These are phyloP conservation scores for Drosophila yakuba DNA, from an alignment of 1,140 invertebrate species.

Conservation along the genomic window DNA sequence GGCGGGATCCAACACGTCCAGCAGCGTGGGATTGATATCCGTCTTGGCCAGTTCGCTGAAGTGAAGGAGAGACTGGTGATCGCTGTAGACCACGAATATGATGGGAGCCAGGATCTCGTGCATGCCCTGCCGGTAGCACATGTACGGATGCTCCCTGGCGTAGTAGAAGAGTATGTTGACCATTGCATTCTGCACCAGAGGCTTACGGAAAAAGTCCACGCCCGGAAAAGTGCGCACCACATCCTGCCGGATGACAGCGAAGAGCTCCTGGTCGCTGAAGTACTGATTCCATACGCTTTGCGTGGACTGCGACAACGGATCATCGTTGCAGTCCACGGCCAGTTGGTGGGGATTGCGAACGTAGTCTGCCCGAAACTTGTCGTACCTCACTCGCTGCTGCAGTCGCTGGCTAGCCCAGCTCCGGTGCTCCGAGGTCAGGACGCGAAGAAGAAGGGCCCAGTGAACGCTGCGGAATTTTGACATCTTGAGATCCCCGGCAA, in stretches of 20 bases:
- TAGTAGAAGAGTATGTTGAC: conserved; percentile 87
- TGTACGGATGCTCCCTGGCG: conserved; percentile 89
- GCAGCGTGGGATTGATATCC: conserved; percentile 85
- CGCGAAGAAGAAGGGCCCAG: conserved; percentile 84
- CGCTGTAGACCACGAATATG: conserved; percentile 90
- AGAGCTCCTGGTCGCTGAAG: conserved; percentile 91
- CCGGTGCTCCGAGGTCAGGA: conserved; percentile 76
- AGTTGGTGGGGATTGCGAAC: conserved; percentile 78
- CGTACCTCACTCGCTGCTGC: conserved; percentile 75
- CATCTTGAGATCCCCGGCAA: conserved; percentile 84
- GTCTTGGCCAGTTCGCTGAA: conserved; percentile 74
- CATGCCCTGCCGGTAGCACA: conserved; percentile 94
- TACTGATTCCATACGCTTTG: conserved; percentile 93
- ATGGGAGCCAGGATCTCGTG: conserved; percentile 92
- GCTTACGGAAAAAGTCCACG: conserved; percentile 90
- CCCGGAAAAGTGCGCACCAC: conserved; percentile 92
- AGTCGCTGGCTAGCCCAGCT: conserved; percentile 76
- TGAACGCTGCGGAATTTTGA: conserved; percentile 85
- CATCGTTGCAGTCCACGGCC: conserved; percentile 52
- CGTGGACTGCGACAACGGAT: conserved; percentile 78
- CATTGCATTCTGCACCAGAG: conserved; percentile 89
- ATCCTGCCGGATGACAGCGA: conserved; percentile 91
- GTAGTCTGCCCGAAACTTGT: conserved; percentile 77
- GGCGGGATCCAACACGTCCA: conserved; percentile 87
- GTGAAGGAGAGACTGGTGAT: conserved; percentile 88